These are phyloP conservation scores for Canis aureus DNA, from an alignment of 2,113 vertebrate species.

Conservation along the genomic window DNA sequence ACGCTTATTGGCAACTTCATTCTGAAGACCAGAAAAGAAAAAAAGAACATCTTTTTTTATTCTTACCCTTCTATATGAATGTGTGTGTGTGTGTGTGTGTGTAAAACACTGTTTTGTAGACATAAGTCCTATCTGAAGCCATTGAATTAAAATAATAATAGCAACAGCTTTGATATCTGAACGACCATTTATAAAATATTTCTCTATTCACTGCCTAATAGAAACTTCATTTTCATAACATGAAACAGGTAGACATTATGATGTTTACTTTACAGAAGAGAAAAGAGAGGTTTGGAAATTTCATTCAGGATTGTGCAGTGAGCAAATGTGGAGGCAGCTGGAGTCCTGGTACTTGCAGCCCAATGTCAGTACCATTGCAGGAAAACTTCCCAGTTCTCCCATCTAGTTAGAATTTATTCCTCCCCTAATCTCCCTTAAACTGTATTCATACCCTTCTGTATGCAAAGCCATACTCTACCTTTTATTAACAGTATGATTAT, in stretches of 20 bases:
- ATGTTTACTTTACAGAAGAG: neutral
- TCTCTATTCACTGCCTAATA: neutral
- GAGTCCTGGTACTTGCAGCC: neutral
- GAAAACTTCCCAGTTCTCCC: neutral
- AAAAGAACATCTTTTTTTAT: neutral
- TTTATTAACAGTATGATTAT: neutral
- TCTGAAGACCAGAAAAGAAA: neutral
- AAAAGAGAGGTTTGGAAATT: neutral
- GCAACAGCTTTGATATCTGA: neutral
- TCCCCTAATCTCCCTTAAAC: neutral
- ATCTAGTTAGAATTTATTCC: neutral
- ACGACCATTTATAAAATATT: neutral
- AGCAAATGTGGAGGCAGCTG: neutral
- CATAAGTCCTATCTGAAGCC: neutral
- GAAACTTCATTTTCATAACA: neutral
- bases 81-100: neutral
- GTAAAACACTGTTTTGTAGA: neutral
- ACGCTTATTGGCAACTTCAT: neutral
- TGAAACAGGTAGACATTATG: neutral
- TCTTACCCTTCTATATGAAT: neutral
- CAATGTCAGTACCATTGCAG: neutral
- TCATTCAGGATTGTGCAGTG: neutral
- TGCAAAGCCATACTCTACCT: neutral
- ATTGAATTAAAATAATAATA: neutral
- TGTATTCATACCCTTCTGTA: neutral